Base-by-base conservation (phyloP, 2,888 invertebrate species). In the Slavum lentiscoides region DNA sequence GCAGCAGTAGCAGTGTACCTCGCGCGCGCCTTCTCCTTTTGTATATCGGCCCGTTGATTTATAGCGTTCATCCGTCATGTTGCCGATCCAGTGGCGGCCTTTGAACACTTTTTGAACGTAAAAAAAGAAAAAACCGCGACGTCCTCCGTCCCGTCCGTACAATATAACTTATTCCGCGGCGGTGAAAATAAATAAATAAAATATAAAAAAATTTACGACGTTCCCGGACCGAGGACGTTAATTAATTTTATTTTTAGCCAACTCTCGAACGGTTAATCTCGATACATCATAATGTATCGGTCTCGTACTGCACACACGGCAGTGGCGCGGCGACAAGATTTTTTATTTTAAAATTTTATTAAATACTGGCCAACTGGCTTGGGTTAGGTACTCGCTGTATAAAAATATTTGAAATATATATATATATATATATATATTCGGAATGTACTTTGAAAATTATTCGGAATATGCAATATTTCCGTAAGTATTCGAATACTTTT, bases 11-110 rank as follows among this genome's bases (percentile, higher is more conserved):
- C 9, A 9, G 43, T 43, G 43, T 11, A 43, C 11, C 30, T 62
- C 53, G 64, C 17, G 64, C n/a, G 37, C 43, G 64, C 74, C 23
- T 53, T 61, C 37, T 74, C 53, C 53, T 37, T 53, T 74, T 64
- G 53, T 76, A 61, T 76, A 58, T 67, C 43, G 76, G 61, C 9
- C 59, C 68, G 76, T 76, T 68, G 76, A 76, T 76, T 76, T 76
- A 76, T 76, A 59, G 59, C 76, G 11, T 76, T 61, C 59, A 76
- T 76, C 76, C 76, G 69, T 76, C 76, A 76, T 76, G 68, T 68
- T 76, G 59, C 59, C 76, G 76, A 43, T 75, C 37, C 66, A 43
- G 23, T 43, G 43, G 58, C 37, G 21, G 73, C 55, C 37, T 59
- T 72, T 72, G 59, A 74, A 74, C 59, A 76, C 30, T 76, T 68